Conservation (phyloP, 2,888 invertebrate species). For the Dryadula phaetusa region DNA sequence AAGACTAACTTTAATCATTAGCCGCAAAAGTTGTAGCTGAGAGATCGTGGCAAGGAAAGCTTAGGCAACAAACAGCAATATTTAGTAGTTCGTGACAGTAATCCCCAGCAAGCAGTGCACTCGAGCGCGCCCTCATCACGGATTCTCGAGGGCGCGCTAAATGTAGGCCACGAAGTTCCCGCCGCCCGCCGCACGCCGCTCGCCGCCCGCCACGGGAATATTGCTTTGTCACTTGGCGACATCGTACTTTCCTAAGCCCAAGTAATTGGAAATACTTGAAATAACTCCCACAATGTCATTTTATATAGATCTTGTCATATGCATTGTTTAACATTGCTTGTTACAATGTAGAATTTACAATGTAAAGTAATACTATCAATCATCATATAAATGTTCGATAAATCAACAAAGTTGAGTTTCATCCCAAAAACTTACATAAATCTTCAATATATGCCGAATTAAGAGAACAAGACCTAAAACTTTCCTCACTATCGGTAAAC, state of each 20-base stretch:
- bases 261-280: conserved; percentile 85
- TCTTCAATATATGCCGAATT: conserved; percentile 20
- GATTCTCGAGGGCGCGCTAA: conserved; percentile 80
- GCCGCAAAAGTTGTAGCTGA: conserved; percentile 35
- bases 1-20: conserved; percentile 27
- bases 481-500: conserved; percentile 14
- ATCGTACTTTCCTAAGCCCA: conserved; percentile 79
- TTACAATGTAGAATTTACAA: neutral
- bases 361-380: conserved; percentile 5
- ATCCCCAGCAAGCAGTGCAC: conserved; percentile 72
- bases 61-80: conserved; percentile 60
- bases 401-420: conserved; percentile 17
- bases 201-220: conserved; percentile 65
- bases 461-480: conserved; percentile 15
- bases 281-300: conserved; percentile 71
- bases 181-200: conserved; percentile 46
- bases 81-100: conserved; percentile 70
- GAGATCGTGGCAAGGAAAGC: conserved; percentile 44
- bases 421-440: conserved; percentile 19
- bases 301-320: conserved; percentile 27
- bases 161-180: conserved; percentile 81
- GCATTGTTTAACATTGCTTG: neutral
- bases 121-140: conserved; percentile 73
- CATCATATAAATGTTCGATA: conserved; percentile 1
- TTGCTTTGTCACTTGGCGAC: conserved; percentile 83